Base-by-base conservation (phyloP, 2,113 vertebrate species). In the Chaetura pelagica region DNA sequence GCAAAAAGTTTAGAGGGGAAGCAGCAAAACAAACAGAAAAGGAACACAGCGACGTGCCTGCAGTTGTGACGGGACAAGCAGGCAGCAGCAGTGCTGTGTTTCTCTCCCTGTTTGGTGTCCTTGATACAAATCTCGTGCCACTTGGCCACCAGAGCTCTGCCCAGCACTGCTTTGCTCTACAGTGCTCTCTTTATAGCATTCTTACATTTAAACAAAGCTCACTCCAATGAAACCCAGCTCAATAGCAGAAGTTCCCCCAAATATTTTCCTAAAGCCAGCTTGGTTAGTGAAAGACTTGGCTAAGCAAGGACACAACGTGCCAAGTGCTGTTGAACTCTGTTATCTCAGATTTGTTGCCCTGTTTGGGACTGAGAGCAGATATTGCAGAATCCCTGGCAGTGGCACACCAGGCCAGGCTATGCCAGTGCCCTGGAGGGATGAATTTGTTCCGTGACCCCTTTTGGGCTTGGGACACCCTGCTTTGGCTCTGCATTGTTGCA, bases 1-100 rank as follows among this genome's bases (percentile, higher is more conserved):
- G 97, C 93, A 97, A 96, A 97, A 95, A 96, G 92, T 97, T 97
- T 97, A 96, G 94, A 97, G 87, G 96, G 95, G 94, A 97, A 97
- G 87, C 83, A 78, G 95, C 71, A 89, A 97, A 97, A 95, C 88
- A 97, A 98, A 97, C 94, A 96, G 83, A 92, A 93, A 83, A 91
- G 91, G 97, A 98, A 93, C 81, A 30, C 84, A 74, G 94, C 48
- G n/a, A 75, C 63, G 4, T 24, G 30, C 48, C n/a, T 62, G 81
- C 77, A 74, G 63, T 46, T n/a, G 68, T 15, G 62, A 89, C 93
- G 80, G 72, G 72, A 89, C 68, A 82, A 85, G 51, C 48, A 92
- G 88, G 54, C 48, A 92, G 88, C 77, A 86, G 83, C 57, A 12
- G 19, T 52, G 4, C 54, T 58, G 32, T 27, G 7, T 52, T 93